Conservation (phyloP, 53 echinoderm and acorn worm genomes). For the Mesocentrotus franciscanus region DNA sequence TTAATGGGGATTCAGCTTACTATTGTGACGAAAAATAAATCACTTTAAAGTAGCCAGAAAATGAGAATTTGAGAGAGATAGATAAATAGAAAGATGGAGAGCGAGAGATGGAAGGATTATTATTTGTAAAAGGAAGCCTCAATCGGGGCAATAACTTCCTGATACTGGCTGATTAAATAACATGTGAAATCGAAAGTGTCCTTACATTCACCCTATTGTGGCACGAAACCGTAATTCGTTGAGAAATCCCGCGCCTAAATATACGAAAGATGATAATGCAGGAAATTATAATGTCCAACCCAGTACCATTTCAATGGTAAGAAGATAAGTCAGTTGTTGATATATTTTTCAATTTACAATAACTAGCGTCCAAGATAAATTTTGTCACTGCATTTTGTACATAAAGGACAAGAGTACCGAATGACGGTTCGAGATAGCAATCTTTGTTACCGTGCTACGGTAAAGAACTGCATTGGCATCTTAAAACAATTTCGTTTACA, state of each 20-base stretch:
- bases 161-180: conserved; percentile 50
- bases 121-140: conserved; percentile 51
- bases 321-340: neutral
- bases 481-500: too few relatives aligned
- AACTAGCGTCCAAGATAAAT: neutral
- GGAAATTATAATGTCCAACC: neutral
- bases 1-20: too few relatives aligned
- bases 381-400: neutral
- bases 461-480: neutral
- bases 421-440: too few relatives aligned
- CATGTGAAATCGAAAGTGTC: conserved; percentile 57
- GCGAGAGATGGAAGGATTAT: neutral
- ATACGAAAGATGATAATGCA: neutral
- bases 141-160: conserved; percentile 58
- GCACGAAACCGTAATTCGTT: neutral
- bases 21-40: neutral
- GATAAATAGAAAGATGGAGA: neutral
- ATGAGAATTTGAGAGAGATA: neutral
- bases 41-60: neutral
- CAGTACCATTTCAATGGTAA: neutral
- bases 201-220: conserved; percentile 15
- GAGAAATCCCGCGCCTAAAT: neutral
- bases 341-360: neutral
- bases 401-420: neutral
- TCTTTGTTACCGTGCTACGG: too few relatives aligned